Conservation (phyloP, 2,113 vertebrate genomes). For the Mus musculus region GRCm39 chr10:26202001-26202500, state of each 20-base stretch:
- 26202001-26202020: background rate
- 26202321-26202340: background rate
- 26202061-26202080: conserved; percentile 65
- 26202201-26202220: conserved; percentile 54
- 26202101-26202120: conserved; percentile 66
- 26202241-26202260: conserved; percentile 46
- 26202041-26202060: conserved; percentile 46
- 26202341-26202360: conserved; percentile 31
- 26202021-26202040: conserved; percentile 69
- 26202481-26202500: background rate
- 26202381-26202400: background rate
- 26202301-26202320: background rate
- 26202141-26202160: conserved; percentile 59
- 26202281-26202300: background rate
- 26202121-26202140: conserved; percentile 71
- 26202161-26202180: conserved; percentile 48
- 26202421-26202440: background rate
- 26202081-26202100: conserved; percentile 65
- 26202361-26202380: background rate
- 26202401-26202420: background rate
- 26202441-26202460: background rate
- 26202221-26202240: conserved; percentile 54
- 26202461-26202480: conserved; percentile 39
- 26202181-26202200: background rate
- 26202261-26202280: conserved; percentile 38